Evolutionary conservation across 2,797 vertebrate genomes (phyloP).

Genomic region (Neopelma chrysocephalum): DNA sequence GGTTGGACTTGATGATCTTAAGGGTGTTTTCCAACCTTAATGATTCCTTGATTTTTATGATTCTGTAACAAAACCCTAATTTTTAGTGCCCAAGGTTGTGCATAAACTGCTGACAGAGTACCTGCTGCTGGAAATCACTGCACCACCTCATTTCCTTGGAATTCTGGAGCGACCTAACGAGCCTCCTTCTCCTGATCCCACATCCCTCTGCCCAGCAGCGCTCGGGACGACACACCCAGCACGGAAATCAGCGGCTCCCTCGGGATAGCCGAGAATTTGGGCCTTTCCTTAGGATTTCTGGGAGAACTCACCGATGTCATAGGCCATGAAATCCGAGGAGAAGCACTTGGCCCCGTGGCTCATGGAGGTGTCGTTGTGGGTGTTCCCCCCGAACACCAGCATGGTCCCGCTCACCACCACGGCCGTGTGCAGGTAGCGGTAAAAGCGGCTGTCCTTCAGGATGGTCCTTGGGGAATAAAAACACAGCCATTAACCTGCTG

Average conservation of each 20-base stretch:
- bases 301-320: constrained; percentile 87
- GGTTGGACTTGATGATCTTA: neutral
- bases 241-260: neutral
- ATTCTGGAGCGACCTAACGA: neutral
- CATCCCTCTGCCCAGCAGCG: neutral
- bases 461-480: constrained; percentile 84
- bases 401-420: constrained; percentile 90
- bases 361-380: constrained; percentile 98
- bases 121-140: neutral
- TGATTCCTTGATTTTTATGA: neutral
- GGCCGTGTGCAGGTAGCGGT: constrained; percentile 94
- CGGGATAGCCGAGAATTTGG: neutral
- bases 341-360: constrained; percentile 98
- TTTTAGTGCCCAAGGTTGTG: neutral
- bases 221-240: neutral
- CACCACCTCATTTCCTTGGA: neutral
- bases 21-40: neutral
- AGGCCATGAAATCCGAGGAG: constrained; percentile 95
- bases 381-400: constrained; percentile 97
- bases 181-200: neutral
- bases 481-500: fast-evolving
- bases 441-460: constrained; percentile 92
- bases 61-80: neutral
- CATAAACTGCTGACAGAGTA: neutral
- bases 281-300: neutral